Conservation (phyloP, 53 echinoderm and acorn worm species). For the Crossaster papposus region DNA sequence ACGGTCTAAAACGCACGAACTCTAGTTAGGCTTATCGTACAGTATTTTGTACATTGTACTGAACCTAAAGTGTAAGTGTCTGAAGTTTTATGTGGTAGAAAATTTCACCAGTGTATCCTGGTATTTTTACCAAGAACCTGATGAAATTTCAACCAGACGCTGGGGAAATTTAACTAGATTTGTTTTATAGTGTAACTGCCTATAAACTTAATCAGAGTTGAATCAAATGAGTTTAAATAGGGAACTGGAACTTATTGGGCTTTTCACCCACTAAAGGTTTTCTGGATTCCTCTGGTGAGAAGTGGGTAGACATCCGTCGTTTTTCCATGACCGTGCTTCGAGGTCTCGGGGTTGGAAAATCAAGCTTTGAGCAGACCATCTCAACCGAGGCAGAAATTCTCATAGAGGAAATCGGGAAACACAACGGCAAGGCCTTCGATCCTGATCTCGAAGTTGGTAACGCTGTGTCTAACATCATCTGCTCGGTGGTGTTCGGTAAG, state of each 20-base stretch:
- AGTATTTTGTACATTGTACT: too few relatives aligned
- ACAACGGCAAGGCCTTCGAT: slow-evolving; percentile 13
- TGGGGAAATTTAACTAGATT: too few relatives aligned
- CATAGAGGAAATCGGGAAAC: background rate
- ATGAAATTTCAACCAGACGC: too few relatives aligned
- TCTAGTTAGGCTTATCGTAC: too few relatives aligned
- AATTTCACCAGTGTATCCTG: too few relatives aligned
- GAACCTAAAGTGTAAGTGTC: too few relatives aligned
- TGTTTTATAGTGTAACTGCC: too few relatives aligned
- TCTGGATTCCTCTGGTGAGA: slow-evolving; percentile 11
- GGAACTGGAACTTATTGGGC: too few relatives aligned
- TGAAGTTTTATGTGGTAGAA: too few relatives aligned
- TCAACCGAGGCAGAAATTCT: slow-evolving; percentile 12
- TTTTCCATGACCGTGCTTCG: slow-evolving; percentile 27
- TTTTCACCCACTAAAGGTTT: background rate
- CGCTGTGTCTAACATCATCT: slow-evolving; percentile 31
- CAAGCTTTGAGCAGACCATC: slow-evolving; percentile 32
- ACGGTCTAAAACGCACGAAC: too few relatives aligned
- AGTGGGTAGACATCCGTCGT: slow-evolving; percentile 35
- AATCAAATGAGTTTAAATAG: background rate
- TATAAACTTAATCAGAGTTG: too few relatives aligned
- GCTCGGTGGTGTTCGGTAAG: slow-evolving; percentile 36
- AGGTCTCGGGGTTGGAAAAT: slow-evolving; percentile 18
- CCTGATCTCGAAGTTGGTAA: background rate
- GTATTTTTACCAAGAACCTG: too few relatives aligned